Evolutionary conservation across 2,888 invertebrate genomes (phyloP).

Genomic region (Drosophila parthenogenetica): DNA sequence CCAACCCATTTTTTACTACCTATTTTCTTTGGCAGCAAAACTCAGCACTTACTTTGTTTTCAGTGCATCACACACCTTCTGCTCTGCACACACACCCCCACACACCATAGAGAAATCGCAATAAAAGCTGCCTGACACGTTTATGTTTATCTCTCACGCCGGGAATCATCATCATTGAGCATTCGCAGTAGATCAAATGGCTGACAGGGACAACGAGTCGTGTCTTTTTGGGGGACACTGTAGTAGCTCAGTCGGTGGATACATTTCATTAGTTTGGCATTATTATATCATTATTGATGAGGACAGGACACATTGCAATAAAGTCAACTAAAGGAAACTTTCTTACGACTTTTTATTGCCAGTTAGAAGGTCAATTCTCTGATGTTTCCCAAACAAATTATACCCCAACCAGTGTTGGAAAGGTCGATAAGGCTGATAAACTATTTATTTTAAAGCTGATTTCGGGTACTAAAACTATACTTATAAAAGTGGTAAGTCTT

Average conservation of each 20-base stretch:
- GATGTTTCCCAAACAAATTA: constrained; percentile 13
- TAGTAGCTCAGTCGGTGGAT: constrained; percentile 27
- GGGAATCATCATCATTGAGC: constrained; percentile 39
- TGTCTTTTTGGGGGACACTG: constrained; percentile 19
- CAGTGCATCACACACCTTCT: constrained; percentile 46
- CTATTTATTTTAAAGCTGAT: too few relatives aligned
- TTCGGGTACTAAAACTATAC: too few relatives aligned
- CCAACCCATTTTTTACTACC: too few relatives aligned
- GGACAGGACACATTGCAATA: constrained; percentile 17
- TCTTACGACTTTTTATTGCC: constrained; percentile 16
- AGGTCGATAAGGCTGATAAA: too few relatives aligned
- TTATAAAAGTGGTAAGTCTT: too few relatives aligned
- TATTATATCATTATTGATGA: constrained; percentile 47
- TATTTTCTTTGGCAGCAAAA: too few relatives aligned
- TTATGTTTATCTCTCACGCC: constrained; percentile 53
- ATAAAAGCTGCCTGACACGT: constrained; percentile 73
- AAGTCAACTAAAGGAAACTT: constrained; percentile 15
- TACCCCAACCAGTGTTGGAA: neutral
- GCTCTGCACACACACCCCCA: constrained; percentile 1
- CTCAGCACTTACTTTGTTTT: neutral
- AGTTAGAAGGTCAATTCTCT: constrained; percentile 6
- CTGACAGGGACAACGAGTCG: constrained; percentile 43
- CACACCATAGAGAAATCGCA: constrained; percentile 32
- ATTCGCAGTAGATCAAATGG: constrained; percentile 71
- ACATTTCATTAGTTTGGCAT: constrained; percentile 58